Evolutionary conservation across 1,140 invertebrate species (phyloP).

Genomic region (Lepidurus couesii): DNA sequence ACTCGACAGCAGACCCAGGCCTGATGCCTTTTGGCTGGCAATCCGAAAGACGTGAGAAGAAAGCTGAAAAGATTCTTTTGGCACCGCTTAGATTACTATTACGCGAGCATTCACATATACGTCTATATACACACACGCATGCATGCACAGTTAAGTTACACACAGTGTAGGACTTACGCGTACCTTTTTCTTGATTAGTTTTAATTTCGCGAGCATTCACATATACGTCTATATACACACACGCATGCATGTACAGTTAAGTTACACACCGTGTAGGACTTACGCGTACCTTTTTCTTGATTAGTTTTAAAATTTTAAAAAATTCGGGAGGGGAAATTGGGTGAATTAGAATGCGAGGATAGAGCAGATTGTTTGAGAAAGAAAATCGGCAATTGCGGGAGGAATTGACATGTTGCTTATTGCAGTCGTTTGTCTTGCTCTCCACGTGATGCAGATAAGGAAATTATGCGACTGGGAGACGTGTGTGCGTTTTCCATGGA

Average conservation of each 20-base stretch:
- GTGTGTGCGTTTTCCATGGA: not conserved
- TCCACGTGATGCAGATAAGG: conserved; percentile 1
- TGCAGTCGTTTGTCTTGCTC: not conserved
- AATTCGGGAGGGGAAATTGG: too few species aligned
- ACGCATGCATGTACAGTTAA: not conserved
- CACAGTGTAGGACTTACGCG: not conserved
- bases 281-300: too few species aligned
- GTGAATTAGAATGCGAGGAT: not conserved
- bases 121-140: not conserved
- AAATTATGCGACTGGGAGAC: not conserved
- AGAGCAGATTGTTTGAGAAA: not conserved
- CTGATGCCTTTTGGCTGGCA: conserved; percentile 9
- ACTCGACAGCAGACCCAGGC: conserved; percentile 20
- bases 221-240: not conserved
- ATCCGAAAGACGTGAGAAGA: conserved; percentile 9
- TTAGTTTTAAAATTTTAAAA: too few species aligned
- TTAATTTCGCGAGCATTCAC: not conserved
- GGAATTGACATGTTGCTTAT: not conserved
- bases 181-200: too few species aligned
- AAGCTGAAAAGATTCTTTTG: conserved; percentile 16
- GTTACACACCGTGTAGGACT: not conserved
- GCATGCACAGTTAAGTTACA: not conserved
- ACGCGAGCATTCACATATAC: not conserved
- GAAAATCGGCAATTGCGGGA: not conserved
- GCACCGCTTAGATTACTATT: conserved; percentile 8